phyloP scores from a whole-genome alignment of 2,888 invertebrate species.

The Meandrusa payeni region DNA sequence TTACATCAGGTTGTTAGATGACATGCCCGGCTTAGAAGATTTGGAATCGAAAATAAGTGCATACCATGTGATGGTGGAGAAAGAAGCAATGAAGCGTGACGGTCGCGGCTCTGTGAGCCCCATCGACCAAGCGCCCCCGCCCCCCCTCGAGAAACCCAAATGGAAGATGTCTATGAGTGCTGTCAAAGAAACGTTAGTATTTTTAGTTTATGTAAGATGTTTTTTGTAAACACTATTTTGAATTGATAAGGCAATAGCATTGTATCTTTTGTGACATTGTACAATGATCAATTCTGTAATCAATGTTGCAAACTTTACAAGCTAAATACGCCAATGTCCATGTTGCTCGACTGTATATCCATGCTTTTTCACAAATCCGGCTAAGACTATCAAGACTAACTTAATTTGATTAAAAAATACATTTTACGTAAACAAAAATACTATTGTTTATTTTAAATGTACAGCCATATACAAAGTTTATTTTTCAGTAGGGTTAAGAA shows the following conservation, averaged over 20 bases:
- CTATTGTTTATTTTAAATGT: slow-evolving; percentile 7
- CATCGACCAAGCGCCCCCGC: slow-evolving; percentile 71
- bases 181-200: slow-evolving; percentile 73
- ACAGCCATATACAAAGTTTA: slow-evolving; percentile 23
- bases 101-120: slow-evolving; percentile 68
- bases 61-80: slow-evolving; percentile 89
- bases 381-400: too few relatives aligned
- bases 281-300: too few relatives aligned
- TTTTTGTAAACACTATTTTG: not conserved
- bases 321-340: too few relatives aligned
- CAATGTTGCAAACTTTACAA: too few relatives aligned
- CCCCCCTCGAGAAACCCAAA: slow-evolving; percentile 79
- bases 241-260: too few relatives aligned
- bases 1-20: slow-evolving; percentile 80
- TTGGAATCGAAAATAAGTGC: slow-evolving; percentile 88
- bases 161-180: slow-evolving; percentile 87
- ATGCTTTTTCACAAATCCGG: too few relatives aligned
- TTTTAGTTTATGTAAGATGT: not conserved
- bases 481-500: slow-evolving; percentile 78
- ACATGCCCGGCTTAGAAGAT: slow-evolving; percentile 87
- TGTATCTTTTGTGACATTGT: too few relatives aligned
- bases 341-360: too few relatives aligned
- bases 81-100: slow-evolving; percentile 76
- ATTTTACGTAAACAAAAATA: too few relatives aligned
- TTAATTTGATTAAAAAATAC: too few relatives aligned